Evolutionary conservation across 2,113 vertebrate species (phyloP), one percentile per base, ranked within the genome.

Genomic region (Perca fluviatilis): DNA sequence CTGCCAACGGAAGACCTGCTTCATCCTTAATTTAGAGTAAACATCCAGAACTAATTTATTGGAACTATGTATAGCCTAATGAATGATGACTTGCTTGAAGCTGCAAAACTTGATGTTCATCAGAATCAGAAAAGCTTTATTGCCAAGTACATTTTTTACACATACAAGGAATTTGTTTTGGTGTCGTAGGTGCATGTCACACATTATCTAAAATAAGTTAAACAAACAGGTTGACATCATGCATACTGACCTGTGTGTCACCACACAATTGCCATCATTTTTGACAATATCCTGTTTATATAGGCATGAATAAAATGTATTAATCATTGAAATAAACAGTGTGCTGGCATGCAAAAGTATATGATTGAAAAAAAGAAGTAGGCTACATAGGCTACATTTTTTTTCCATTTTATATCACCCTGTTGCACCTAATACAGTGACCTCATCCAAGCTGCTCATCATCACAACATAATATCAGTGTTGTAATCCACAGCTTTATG

Each of bases 1-100:
- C 57, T 53, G 60, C 40, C 64, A 83, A n/a, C 23, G 7, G 13
- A 49, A 27, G 19, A 79, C 46, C 27, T 62, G 57, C 40, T 60
- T 49, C 54, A 5, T 65, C 66, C 67, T 58, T 13, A 12, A 63
- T 65, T 57, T 51, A 27, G 9, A 63, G 47, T 76, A 9, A 51
- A 68, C 68, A 70, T 33, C 8, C 5, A 58, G 10, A 70, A 2
- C 23, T 57, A 43, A 54, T 67, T 2, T 1, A 10, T 9, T 18
- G 19, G 8, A 61, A 46, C 54, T 64, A 78, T 54, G 21, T 43
- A 18, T 43, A 43, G 40, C 40, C 8, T 30, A 64, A 53, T 14
- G 4, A 40, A 13, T 10, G 4, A 53, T 54, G 30, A 43, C 25
- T 33, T 21, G 13, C 4, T 46, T 49, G 23, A 74, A 50, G 53